Evolutionary conservation across 2,888 invertebrate genomes (phyloP).

Genomic region (Trissonchulus sp.): DNA sequence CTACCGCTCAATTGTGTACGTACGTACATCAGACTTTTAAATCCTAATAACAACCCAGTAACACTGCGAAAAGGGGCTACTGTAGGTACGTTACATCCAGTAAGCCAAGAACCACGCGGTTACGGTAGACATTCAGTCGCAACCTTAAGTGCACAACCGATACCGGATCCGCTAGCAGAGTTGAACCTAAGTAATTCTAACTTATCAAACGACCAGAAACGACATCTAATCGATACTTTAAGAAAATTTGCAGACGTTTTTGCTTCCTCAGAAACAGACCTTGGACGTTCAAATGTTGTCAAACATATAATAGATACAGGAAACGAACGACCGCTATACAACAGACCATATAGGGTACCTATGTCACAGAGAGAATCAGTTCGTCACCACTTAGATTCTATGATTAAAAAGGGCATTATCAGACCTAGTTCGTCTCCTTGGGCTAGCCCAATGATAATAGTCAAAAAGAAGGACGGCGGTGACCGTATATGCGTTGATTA

Average conservation of each 20-base stretch:
- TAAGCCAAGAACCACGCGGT: no score
- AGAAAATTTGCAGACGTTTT: not conserved
- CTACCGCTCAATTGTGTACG: no score
- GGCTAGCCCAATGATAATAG: constrained; percentile 4
- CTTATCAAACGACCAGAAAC: not conserved
- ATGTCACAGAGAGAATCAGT: not conserved
- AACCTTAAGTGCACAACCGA: no score
- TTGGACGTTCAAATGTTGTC: not conserved
- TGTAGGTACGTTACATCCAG: not conserved
- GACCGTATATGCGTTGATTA: not conserved
- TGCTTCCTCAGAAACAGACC: not conserved
- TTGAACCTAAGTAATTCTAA: no score
- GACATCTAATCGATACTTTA: not conserved
- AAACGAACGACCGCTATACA: not conserved
- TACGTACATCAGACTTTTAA: not conserved
- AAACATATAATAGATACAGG: constrained; percentile 7
- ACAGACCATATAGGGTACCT: not conserved
- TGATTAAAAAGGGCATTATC: not conserved
- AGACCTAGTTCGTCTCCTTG: constrained; percentile 7
- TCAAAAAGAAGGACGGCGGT: constrained; percentile 12
- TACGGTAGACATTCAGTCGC: no score
- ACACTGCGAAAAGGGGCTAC: not conserved
- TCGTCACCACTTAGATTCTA: not conserved
- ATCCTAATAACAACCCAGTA: not conserved
- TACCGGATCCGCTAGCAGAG: no score